Conservation (phyloP, 2,888 invertebrate species). For the Tachystola acroxantha region DNA sequence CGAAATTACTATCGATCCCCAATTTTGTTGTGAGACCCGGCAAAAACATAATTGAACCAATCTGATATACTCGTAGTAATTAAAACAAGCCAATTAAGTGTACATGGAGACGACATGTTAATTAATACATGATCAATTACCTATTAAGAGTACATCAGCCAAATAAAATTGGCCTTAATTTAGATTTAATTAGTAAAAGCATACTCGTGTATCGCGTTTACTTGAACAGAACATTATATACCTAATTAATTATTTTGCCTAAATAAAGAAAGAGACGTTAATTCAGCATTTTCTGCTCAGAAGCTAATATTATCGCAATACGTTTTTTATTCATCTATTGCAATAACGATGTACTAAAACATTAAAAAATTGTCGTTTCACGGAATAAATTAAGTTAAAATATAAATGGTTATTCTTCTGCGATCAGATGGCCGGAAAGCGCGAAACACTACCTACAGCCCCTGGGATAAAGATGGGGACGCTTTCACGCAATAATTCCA, state of each 20-base stretch:
- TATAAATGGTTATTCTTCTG: too few relatives aligned
- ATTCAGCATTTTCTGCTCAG: too few relatives aligned
- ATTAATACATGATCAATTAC: conserved; percentile 43
- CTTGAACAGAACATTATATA: too few relatives aligned
- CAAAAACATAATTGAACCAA: conserved; percentile 11
- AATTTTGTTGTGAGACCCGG: conserved; percentile 8
- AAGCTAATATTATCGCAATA: too few relatives aligned
- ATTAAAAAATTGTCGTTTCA: background rate
- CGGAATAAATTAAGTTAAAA: too few relatives aligned
- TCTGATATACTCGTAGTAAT: conserved; percentile 19
- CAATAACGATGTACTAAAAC: too few relatives aligned
- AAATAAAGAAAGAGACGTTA: too few relatives aligned
- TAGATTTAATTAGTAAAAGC: background rate
- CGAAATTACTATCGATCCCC: conserved; percentile 23
- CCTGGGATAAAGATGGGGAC: background rate
- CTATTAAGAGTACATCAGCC: conserved; percentile 24
- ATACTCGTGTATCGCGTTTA: background rate
- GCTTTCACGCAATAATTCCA: conserved; percentile 19
- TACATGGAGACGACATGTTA: conserved; percentile 39
- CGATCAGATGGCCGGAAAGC: background rate
- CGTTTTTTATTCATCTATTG: too few relatives aligned
- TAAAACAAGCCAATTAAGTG: conserved; percentile 28
- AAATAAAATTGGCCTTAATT: conserved; percentile 23
- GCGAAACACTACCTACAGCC: background rate
- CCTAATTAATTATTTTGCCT: too few relatives aligned